A percentile compares a stretch with the other conserved stretches of the same genome.
phyloP scores from a whole-genome alignment of 2,797 vertebrate genomes.

The Eremophila alpestris region DNA sequence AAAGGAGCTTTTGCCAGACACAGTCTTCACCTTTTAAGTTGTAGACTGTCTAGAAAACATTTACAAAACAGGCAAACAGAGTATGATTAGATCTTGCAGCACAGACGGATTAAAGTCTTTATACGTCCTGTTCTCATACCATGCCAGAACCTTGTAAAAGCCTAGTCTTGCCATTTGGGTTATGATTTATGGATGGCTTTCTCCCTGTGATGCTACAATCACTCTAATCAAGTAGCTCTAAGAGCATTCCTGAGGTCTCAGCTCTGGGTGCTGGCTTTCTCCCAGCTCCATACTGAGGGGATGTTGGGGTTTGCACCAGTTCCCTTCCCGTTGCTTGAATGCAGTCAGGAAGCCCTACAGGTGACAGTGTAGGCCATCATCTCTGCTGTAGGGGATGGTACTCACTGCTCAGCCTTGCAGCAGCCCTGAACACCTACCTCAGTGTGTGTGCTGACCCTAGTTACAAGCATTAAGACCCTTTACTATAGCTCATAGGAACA shows the following conservation, averaged over 20 bases:
- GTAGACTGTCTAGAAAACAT: neutral
- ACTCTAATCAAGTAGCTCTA: neutral
- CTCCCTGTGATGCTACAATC: neutral
- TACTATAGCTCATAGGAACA: neutral
- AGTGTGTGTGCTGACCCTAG: neutral
- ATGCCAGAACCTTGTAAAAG: neutral
- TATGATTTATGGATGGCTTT: neutral
- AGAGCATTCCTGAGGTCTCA: neutral
- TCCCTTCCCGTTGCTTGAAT: neutral
- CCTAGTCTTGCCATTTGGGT: neutral
- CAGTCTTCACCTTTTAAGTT: neutral
- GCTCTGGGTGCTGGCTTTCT: neutral
- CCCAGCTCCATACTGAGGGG: neutral
- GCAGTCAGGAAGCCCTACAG: neutral
- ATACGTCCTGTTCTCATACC: neutral
- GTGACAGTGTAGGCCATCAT: neutral
- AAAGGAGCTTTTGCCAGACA: neutral
- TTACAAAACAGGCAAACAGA: neutral
- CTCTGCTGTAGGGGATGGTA: neutral
- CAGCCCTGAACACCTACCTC: neutral
- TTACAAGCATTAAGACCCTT: neutral
- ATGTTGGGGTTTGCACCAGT: rapidly evolving
- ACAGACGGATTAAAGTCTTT: neutral
- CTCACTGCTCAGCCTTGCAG: neutral
- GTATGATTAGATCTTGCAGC: neutral